These are phyloP conservation scores for Amphimedon queenslandica DNA, from an alignment of 37 sponge, comb jelly and placozoan genomes.

Conservation along the genomic window DNA sequence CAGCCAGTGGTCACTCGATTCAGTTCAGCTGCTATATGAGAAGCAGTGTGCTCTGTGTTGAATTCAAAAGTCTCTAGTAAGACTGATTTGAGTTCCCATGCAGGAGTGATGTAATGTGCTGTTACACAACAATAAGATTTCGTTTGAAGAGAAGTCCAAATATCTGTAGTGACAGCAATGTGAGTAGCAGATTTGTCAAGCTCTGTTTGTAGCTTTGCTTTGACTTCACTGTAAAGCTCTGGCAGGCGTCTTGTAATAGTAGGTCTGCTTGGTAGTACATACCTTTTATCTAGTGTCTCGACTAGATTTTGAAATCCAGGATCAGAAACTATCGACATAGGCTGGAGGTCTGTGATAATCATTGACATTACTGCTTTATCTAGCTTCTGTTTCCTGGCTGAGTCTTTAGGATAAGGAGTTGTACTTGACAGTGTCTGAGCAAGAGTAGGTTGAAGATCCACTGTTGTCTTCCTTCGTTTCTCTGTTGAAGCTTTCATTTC, in stretches of 20 bases:
- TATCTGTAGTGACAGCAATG: neutral
- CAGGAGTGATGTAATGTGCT: neutral
- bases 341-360: too few relatives aligned
- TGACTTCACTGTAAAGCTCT: neutral
- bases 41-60: neutral
- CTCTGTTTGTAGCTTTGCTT: neutral
- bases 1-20: neutral
- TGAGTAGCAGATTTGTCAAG: neutral
- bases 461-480: too few relatives aligned
- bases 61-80: neutral
- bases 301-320: neutral
- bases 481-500: too few relatives aligned
- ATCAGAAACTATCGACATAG: neutral
- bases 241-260: neutral
- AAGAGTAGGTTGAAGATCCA: too few relatives aligned
- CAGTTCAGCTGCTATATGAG: neutral
- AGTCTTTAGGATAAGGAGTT: too few relatives aligned
- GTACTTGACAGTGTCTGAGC: too few relatives aligned
- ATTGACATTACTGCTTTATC: too few relatives aligned
- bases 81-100: neutral
- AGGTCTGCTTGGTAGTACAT: neutral
- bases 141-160: neutral
- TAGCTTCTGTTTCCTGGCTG: too few relatives aligned
- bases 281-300: neutral
- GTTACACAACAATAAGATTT: neutral